phyloP scores from a whole-genome alignment of 2,888 invertebrate species.

The Philhelius pedissequus region DNA sequence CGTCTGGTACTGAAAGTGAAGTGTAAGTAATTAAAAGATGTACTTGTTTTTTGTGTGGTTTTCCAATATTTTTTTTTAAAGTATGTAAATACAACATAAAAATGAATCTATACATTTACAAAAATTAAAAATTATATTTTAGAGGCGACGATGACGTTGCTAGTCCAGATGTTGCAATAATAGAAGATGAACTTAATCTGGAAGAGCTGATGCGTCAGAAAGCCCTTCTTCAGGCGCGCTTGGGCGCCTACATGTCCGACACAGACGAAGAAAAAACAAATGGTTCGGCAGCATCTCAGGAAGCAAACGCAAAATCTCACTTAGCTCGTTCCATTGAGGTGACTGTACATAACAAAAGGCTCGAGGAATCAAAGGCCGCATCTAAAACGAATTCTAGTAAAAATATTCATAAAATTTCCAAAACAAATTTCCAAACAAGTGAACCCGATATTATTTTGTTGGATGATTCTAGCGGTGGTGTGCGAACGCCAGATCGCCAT shows the following conservation, averaged over 20 bases:
- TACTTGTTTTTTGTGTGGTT: too few species aligned
- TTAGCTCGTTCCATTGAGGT: slow-evolving; percentile 36
- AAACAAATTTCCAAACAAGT: slow-evolving; percentile 77
- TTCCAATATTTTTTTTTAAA: neutral
- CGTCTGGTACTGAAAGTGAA: slow-evolving; percentile 85
- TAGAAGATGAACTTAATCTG: slow-evolving; percentile 91
- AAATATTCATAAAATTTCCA: slow-evolving; percentile 77
- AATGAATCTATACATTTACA: too few species aligned
- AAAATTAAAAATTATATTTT: too few species aligned
- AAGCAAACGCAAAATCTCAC: slow-evolving; percentile 43
- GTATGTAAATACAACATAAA: neutral
- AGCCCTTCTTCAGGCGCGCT: slow-evolving; percentile 88
- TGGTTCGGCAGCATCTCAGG: slow-evolving; percentile 69
- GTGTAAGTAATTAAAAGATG: slow-evolving; percentile 73
- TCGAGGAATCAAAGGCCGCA: slow-evolving; percentile 63
- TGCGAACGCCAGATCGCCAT: slow-evolving; percentile 78
- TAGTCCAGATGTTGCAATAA: slow-evolving; percentile 86
- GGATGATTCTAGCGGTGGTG: slow-evolving; percentile 84
- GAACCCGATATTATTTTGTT: slow-evolving; percentile 83
- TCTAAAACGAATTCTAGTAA: slow-evolving; percentile 76
- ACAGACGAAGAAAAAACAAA: slow-evolving; percentile 81
- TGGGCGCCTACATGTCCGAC: slow-evolving; percentile 88
- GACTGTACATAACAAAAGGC: slow-evolving; percentile 43
- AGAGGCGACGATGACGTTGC: slow-evolving; percentile 82
- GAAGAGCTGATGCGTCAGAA: slow-evolving; percentile 95